These are phyloP conservation scores for Rhinatrema bivittatum DNA, from an alignment of 2,797 vertebrate genomes.

Conservation along the genomic window DNA sequence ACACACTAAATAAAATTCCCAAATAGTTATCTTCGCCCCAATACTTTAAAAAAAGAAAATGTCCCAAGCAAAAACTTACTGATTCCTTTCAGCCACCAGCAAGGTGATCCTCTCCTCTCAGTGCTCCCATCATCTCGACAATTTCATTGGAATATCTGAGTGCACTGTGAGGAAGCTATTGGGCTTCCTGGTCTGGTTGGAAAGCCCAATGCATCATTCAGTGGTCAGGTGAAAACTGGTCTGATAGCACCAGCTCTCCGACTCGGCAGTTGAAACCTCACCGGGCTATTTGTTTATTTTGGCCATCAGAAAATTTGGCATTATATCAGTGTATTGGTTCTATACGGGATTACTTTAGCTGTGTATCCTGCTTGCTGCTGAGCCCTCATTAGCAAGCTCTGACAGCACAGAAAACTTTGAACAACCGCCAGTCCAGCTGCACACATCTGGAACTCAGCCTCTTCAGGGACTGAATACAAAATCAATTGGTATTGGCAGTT, in stretches of 20 bases:
- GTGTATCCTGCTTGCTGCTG: accelerated
- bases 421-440: background rate
- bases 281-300: background rate
- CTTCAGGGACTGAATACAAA: background rate
- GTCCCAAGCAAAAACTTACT: too few species aligned
- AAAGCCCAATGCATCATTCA: constrained; percentile 8
- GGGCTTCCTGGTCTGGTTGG: background rate
- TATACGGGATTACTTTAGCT: background rate
- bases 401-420: accelerated
- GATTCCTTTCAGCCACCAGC: too few species aligned
- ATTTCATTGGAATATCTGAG: background rate
- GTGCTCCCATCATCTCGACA: background rate
- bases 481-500: accelerated
- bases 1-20: too few species aligned
- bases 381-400: background rate
- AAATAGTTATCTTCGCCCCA: too few species aligned
- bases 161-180: background rate
- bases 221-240: background rate
- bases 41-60: too few species aligned
- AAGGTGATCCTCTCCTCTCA: too few species aligned
- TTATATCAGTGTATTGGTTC: accelerated
- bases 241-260: background rate
- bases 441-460: background rate
- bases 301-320: accelerated
- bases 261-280: background rate